Evolutionary conservation across 1,140 invertebrate species (phyloP), one percentile per base, ranked within the genome.

Genomic region (Tetramorium simillimum): DNA sequence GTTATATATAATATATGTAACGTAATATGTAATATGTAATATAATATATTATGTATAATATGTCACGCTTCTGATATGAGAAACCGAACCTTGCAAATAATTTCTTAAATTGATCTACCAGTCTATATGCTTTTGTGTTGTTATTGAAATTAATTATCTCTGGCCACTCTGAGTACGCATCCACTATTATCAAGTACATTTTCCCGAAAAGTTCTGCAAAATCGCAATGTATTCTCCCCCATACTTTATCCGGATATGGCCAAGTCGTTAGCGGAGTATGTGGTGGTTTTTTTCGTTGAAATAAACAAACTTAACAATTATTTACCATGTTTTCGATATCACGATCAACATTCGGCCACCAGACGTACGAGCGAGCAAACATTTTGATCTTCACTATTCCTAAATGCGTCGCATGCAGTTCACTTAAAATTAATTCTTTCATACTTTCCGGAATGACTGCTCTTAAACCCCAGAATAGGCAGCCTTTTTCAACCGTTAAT

Each of bases 361-460:
- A 33, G 33, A 95, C 89, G 82, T 94, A 93, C 3, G 72, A 92
- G 2, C 95, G 76, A 4, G 95, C 93, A 7, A 94, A 62, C 33
- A 85, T 72, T 86, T 96, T 96, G 88, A 95, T 95, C 72, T 94
- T 92, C 6, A 93, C 92, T 7, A 95, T 94, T 6, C 95, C 95
- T 37, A 93, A 78, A 89, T 96, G 95, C 14, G 91, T 88, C 0
- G 69, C 73, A 89, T 96, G 95, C 24, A 96, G 88, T 76, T 93
- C 87, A 7, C 89, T 49, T 18, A 95, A 85, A 33, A 95, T 67
- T 51, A 86, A 46, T 2, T 69, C 18, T 53, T 88, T 78, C 72
- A 92, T 89, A 9, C 1, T 81, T 12, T 51, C 9, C 10, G 80
- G 80, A 51, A 96, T 92, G 6, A 95, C 88, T 0, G 92, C 92